Base-by-base conservation (phyloP, 2,113 vertebrate species). In the Pachycephala philippinensis region DNA sequence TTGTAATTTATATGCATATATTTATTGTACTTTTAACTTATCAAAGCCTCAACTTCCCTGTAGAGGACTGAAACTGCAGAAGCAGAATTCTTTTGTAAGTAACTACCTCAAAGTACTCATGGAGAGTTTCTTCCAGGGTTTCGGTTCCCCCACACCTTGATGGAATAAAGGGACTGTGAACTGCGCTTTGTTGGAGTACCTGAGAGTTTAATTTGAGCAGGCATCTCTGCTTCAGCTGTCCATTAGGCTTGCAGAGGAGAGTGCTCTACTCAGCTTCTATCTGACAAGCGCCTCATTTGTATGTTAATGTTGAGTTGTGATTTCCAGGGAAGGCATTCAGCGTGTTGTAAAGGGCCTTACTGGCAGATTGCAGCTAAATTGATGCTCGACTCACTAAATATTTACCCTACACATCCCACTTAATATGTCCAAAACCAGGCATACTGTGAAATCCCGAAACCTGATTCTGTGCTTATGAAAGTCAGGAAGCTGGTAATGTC, bases 391-490 rank as follows among this genome's bases (percentile, higher is more conserved):
- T 97, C 90, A 92, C 93, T 96, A 97, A 97, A 94, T 93, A 92
- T 97, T 96, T 97, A 95, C 96, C 95, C 94, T 91, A 90, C 95
- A 95, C 94, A 95, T 96, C 95, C 93, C 94, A 96, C 96, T 97
- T 97, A 97, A 96, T 96, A 93, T 95, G 93, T 96, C 96, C 97
- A 95, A 94, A 95, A 90, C 83, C 90, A 96, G 94, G 86, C 92
- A 85, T 75, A 74, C 91, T 96, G 91, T 95, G 95, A 97, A 96
- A 96, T 97, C 87, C 88, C 86, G 90, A 95, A 96, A 94, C 92
- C 90, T 94, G 93, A 92, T 94, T 90, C 72, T 78, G 88, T 81
- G 88, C 61, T 87, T 81, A 49, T 64, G 87, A 93, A 84, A 96
- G 92, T 85, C 75, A 89, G 88, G 90, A 92, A 90, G 86, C 80